phyloP scores from a whole-genome alignment of 2,113 vertebrate species.

The Octodon degus region DNA sequence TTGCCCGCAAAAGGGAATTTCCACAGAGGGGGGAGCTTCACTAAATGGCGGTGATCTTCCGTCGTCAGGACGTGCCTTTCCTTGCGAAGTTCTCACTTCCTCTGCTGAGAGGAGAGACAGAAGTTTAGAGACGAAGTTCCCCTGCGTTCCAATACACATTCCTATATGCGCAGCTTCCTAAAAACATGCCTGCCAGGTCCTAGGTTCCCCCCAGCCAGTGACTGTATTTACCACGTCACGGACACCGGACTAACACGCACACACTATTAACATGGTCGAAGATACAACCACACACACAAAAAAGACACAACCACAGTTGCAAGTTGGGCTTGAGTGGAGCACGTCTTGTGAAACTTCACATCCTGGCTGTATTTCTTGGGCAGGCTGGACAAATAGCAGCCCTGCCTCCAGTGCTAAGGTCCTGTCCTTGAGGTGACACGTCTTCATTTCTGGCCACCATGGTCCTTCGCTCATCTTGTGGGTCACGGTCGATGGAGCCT shows the following conservation, averaged over 20 bases:
- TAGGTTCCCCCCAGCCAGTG: slow-evolving; percentile 76
- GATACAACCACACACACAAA: slow-evolving; percentile 91
- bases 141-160: background rate
- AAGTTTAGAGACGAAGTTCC: slow-evolving; percentile 73
- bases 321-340: slow-evolving; percentile 97
- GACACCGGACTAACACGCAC: slow-evolving; percentile 99
- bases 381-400: slow-evolving; percentile 97
- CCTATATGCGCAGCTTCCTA: slow-evolving; percentile 81
- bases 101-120: no score
- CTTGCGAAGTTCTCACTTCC: slow-evolving; percentile 58
- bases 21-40: slow-evolving; percentile 76
- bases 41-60: slow-evolving; percentile 76
- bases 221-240: slow-evolving; percentile 86
- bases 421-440: slow-evolving; percentile 95
- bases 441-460: slow-evolving; percentile 99
- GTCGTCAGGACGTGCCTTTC: slow-evolving; percentile 77
- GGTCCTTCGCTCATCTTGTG: slow-evolving; percentile 98
- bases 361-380: slow-evolving; percentile 99
- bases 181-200: slow-evolving; percentile 81
- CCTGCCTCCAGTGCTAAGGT: slow-evolving; percentile 95
- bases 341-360: slow-evolving; percentile 98
- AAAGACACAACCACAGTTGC: slow-evolving; percentile 96
- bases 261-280: slow-evolving; percentile 98
- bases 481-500: slow-evolving; percentile 96
- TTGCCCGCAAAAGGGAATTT: slow-evolving; percentile 77